phyloP scores from a whole-genome alignment of 2,888 invertebrate species.

The Onchidella celtica region DNA sequence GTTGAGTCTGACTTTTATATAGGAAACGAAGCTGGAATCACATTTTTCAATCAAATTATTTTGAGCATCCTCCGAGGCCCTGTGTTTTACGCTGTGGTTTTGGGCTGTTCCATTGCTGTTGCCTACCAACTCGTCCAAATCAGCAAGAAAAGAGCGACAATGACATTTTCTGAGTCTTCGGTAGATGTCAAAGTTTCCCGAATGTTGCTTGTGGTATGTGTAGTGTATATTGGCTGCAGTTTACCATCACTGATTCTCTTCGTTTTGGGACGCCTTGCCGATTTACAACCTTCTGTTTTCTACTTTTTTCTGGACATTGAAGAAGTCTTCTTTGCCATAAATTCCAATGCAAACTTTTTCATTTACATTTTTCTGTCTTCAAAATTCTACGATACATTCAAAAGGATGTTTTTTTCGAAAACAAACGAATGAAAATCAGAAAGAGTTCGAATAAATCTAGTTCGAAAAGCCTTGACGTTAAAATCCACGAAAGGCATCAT shows the following conservation, averaged over 20 bases:
- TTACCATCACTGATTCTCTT: not conserved
- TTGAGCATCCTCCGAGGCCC: not conserved
- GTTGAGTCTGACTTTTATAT: not conserved
- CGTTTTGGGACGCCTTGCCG: not conserved
- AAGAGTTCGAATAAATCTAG: too few relatives aligned
- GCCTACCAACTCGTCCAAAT: not conserved
- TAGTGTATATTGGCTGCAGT: not conserved
- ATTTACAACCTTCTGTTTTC: not conserved
- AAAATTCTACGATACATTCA: not conserved
- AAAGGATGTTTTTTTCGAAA: not conserved
- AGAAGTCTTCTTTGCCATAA: not conserved
- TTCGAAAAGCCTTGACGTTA: too few relatives aligned
- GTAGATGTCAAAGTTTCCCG: not conserved
- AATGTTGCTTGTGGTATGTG: not conserved
- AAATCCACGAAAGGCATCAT: too few relatives aligned
- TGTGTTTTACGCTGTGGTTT: not conserved
- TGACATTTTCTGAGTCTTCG: not conserved
- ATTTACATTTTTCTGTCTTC: not conserved
- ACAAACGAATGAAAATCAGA: too few relatives aligned
- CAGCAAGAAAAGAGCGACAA: not conserved
- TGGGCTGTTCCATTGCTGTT: not conserved
- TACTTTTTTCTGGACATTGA: not conserved
- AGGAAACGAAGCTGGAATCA: not conserved
- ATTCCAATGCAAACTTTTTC: not conserved
- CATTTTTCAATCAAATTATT: not conserved